Evolutionary conservation across 2,113 vertebrate species (phyloP), one percentile per base, ranked within the genome.

Genomic region (Mesembrinibis cayennensis): DNA sequence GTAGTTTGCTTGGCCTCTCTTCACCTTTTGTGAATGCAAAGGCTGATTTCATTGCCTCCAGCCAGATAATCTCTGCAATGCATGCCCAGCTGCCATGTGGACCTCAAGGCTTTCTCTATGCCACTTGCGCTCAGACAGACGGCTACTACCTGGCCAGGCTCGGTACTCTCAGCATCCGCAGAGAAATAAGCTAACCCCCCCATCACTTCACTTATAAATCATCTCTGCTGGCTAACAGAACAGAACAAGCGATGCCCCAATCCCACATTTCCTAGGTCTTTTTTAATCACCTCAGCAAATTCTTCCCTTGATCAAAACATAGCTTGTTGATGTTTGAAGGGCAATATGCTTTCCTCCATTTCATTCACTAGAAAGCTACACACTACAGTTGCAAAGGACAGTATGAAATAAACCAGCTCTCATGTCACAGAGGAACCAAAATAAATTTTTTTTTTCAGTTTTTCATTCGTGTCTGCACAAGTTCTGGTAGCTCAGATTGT

Each of bases 271-370:
- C 29, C 53, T 67, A 6, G 7, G 42, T 42, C 12, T 73, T 89
- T 91, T 94, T 59, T n/a, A 78, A 93, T 86, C 36, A 56, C 9
- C 71, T 61, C 34, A 50, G 25, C 30, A 70, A 87, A 82, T 96
- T 88, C 63, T 73, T 92, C 66, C 47, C 40, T 93, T 95, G 74
- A 91, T 91, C 55, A 74, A 93, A 96, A 82, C 47, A 77, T 34
- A 79, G 44, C 47, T n/a, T 32, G 16, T 78, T 69, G 45, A 79
- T 50, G 40, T 49, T 55, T 79, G 56, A 89, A 95, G 65, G 45
- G 44, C 87, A 91, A 86, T 16, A 26, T 5, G 14, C 19, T 63
- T 86, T 79, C 42, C 62, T 93, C 78, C 63, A 45, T 79, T 78
- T 78, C 63, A 47, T 79, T 96, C 83, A 73, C 45, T 72, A 69